Evolutionary conservation across 2,888 invertebrate species (phyloP).

Genomic region (Yponomeuta cagnagella): DNA sequence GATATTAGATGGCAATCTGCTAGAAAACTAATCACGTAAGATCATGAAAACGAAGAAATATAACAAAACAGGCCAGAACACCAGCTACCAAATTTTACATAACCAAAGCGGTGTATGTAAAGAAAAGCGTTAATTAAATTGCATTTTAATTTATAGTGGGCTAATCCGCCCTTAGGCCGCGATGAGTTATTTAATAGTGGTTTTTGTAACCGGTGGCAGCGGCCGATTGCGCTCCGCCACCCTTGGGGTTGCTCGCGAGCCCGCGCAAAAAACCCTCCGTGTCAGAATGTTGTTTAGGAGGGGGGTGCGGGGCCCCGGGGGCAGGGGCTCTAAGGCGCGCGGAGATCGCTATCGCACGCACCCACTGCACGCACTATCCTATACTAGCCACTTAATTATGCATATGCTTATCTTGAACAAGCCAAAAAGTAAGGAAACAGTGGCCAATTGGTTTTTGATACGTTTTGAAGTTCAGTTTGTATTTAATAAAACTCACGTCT

Average conservation of each 20-base stretch:
- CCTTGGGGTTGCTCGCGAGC: conserved; percentile 54
- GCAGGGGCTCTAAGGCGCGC: conserved; percentile 39
- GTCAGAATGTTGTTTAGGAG: conserved; percentile 67
- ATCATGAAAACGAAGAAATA: too few relatives aligned
- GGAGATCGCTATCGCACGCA: conserved; percentile 75
- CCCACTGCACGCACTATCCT: conserved; percentile 73
- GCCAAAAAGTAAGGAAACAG: conserved; percentile 1
- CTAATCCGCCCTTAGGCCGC: conserved; percentile 37
- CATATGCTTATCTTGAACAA: conserved; percentile 48
- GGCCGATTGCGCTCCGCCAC: conserved; percentile 69
- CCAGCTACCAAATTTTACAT: not conserved
- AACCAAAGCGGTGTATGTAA: not conserved
- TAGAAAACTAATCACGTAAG: too few relatives aligned
- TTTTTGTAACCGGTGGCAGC: conserved; percentile 59
- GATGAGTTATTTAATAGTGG: conserved; percentile 70
- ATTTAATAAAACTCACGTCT: not conserved
- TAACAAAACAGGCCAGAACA: not conserved
- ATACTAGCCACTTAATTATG: conserved; percentile 64
- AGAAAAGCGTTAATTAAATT: conserved; percentile 45
- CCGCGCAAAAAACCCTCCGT: conserved; percentile 72
- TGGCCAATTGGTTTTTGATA: not conserved
- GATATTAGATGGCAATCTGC: too few relatives aligned
- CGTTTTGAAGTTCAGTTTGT: not conserved
- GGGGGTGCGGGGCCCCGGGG: conserved; percentile 37
- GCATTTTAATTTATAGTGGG: conserved; percentile 49